A percentile compares a stretch with the other conserved stretches of the same genome.
These are phyloP conservation scores for Valencia hispanica DNA, from an alignment of 2,797 vertebrate genomes.

Conservation along the genomic window DNA sequence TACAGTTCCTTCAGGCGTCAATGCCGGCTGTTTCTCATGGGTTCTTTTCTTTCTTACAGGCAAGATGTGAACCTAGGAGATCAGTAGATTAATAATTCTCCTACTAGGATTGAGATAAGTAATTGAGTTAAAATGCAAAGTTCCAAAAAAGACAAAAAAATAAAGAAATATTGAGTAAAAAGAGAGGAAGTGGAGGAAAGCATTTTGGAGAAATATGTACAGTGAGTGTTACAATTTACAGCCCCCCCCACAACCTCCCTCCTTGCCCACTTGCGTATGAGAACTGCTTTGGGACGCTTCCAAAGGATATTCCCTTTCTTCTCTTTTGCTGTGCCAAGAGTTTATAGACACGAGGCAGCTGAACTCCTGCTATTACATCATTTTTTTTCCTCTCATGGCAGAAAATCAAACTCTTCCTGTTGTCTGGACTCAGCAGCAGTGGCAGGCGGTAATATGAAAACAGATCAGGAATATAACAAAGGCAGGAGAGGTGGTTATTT, in stretches of 20 bases:
- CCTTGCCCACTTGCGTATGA: slow-evolving; percentile 21
- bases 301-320: slow-evolving; percentile 72
- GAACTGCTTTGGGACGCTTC: slow-evolving; percentile 62
- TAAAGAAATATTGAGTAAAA: slow-evolving; percentile 6
- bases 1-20: slow-evolving; percentile 32
- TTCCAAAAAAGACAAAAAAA: slow-evolving; percentile 1
- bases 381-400: slow-evolving; percentile 43
- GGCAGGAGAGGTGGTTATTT: slow-evolving; percentile 12
- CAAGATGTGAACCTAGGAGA: slow-evolving; percentile 27
- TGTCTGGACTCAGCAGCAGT: slow-evolving; percentile 13
- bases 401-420: slow-evolving; percentile 55
- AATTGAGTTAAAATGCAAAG: neutral
- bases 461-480: neutral
- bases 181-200: slow-evolving; percentile 31
- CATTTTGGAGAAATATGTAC: slow-evolving; percentile 53
- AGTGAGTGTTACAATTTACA: slow-evolving; percentile 57
- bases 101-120: neutral
- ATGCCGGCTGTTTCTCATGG: slow-evolving; percentile 13
- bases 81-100: slow-evolving; percentile 8
- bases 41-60: slow-evolving; percentile 9
- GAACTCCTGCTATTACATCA: slow-evolving; percentile 74
- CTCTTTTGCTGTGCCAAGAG: slow-evolving; percentile 63
- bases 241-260: slow-evolving; percentile 1
- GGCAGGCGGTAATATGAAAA: slow-evolving; percentile 18
- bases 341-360: slow-evolving; percentile 63